Evolutionary conservation across 2,797 vertebrate genomes (phyloP).

Genomic region (Cichlasoma orientale): DNA sequence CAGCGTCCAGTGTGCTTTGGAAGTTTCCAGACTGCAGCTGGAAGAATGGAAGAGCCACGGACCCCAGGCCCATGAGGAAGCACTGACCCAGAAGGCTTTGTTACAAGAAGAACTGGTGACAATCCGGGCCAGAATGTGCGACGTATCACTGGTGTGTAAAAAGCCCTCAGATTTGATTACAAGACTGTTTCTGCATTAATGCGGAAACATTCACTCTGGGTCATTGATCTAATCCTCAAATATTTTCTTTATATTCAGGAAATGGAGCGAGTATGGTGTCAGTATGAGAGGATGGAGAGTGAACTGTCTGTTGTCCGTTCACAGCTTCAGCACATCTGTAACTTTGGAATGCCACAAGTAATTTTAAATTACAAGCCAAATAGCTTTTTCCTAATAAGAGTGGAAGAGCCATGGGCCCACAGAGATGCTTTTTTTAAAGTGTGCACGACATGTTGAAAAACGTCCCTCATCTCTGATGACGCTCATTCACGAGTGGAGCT

Average conservation of each 20-base stretch:
- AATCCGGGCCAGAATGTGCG: constrained; percentile 87
- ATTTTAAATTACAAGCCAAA: background rate
- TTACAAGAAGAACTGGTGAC: constrained; percentile 91
- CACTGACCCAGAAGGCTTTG: constrained; percentile 83
- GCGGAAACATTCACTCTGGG: background rate
- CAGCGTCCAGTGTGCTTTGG: constrained; percentile 85
- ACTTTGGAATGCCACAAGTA: constrained; percentile 88
- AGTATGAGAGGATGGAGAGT: constrained; percentile 87
- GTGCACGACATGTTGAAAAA: background rate
- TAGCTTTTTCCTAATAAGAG: background rate
- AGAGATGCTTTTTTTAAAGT: background rate
- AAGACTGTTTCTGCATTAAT: background rate
- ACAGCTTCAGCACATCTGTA: constrained; percentile 87
- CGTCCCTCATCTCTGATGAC: background rate
- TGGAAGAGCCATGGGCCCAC: background rate
- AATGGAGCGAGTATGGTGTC: constrained; percentile 86
- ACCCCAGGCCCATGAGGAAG: constrained; percentile 73
- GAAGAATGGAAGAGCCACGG: constrained; percentile 79
- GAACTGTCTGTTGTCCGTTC: constrained; percentile 86
- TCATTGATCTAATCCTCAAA: background rate
- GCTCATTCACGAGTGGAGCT: background rate
- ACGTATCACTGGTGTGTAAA: constrained; percentile 82
- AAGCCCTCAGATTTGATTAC: background rate
- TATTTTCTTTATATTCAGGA: constrained; percentile 74
- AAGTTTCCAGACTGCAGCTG: constrained; percentile 84